Evolutionary conservation across 2,888 invertebrate species (phyloP).

Genomic region (Aleiodes testaceus): DNA sequence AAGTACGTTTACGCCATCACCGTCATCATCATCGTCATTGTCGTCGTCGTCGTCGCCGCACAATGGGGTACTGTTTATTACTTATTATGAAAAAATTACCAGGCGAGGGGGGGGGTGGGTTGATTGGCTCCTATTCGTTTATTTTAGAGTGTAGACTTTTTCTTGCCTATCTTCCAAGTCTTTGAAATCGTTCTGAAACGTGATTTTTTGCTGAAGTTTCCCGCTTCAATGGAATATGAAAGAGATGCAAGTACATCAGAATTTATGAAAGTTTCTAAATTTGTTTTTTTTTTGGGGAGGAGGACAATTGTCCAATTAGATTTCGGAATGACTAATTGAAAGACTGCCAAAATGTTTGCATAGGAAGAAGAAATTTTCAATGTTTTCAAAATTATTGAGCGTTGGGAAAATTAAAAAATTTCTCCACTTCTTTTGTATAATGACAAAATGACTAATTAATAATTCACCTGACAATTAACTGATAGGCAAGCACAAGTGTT

Average conservation of each 20-base stretch:
- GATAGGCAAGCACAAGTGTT: conserved; percentile 36
- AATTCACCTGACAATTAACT: conserved; percentile 3
- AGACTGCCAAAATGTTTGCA: not conserved
- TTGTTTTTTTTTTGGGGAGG: not conserved
- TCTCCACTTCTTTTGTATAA: not conserved
- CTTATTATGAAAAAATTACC: conserved; percentile 11
- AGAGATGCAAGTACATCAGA: not conserved
- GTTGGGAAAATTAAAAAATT: too few species aligned
- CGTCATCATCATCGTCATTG: conserved; percentile 56
- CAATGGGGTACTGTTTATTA: conserved; percentile 64
- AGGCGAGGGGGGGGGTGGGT: too few species aligned
- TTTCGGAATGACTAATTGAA: not conserved
- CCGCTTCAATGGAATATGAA: not conserved
- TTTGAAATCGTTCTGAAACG: too few species aligned
- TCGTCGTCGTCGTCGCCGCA: conserved; percentile 56
- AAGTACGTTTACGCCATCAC: conserved; percentile 75
- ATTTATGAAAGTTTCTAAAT: not conserved
- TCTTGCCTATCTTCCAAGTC: not conserved
- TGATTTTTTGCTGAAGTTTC: not conserved
- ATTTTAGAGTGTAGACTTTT: not conserved
- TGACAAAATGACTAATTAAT: not conserved
- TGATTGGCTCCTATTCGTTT: not conserved
- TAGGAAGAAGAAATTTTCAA: too few species aligned
- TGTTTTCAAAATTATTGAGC: too few species aligned
- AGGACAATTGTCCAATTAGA: not conserved